These are phyloP conservation scores for Drosophila suboccidentalis DNA, from an alignment of 2,888 invertebrate genomes.

Conservation along the genomic window DNA sequence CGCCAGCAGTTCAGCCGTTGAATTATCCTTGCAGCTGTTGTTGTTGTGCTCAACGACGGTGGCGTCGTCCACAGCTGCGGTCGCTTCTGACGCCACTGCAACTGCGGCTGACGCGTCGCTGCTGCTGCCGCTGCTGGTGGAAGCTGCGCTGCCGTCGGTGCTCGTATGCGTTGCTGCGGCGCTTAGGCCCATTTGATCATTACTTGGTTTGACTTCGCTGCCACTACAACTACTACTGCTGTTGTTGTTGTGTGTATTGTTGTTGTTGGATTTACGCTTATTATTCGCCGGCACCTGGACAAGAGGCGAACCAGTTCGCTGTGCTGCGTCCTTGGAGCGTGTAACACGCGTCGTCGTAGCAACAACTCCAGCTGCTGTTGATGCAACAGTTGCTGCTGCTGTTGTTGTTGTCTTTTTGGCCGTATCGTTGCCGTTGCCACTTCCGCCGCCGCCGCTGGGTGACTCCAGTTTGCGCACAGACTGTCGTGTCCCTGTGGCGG, in stretches of 20 bases:
- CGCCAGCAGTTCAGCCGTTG: conserved; percentile 78
- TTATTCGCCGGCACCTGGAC: conserved; percentile 35
- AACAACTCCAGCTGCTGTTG: conserved; percentile 26
- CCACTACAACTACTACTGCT: conserved; percentile 24
- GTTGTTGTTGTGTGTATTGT: conserved; percentile 28
- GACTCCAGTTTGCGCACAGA: conserved; percentile 63
- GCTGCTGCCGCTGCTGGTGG: conserved; percentile 37
- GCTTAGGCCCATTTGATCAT: conserved; percentile 81
- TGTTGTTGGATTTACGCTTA: conserved; percentile 54
- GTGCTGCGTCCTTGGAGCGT: conserved; percentile 67
- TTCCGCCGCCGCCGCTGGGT: conserved; percentile 24
- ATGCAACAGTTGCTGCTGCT: conserved; percentile 20
- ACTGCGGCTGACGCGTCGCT: conserved; percentile 54
- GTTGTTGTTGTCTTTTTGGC: conserved; percentile 56
- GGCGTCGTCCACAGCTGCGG: conserved; percentile 38
- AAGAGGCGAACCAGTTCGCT: conserved; percentile 38
- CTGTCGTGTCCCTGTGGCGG: conserved; percentile 67
- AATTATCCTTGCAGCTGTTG: conserved; percentile 71
- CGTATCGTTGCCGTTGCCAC: too few species aligned
- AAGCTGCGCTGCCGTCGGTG: conserved; percentile 55
- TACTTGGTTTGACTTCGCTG: conserved; percentile 39
- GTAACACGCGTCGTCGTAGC: conserved; percentile 62
- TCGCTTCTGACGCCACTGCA: conserved; percentile 36
- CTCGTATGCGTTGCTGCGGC: conserved; percentile 64
- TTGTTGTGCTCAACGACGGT: conserved; percentile 59